Percentiles rank a stretch among this genome's conserved stretches.
phyloP scores from a whole-genome alignment of 2,797 vertebrate species.

The Avahi laniger region DNA sequence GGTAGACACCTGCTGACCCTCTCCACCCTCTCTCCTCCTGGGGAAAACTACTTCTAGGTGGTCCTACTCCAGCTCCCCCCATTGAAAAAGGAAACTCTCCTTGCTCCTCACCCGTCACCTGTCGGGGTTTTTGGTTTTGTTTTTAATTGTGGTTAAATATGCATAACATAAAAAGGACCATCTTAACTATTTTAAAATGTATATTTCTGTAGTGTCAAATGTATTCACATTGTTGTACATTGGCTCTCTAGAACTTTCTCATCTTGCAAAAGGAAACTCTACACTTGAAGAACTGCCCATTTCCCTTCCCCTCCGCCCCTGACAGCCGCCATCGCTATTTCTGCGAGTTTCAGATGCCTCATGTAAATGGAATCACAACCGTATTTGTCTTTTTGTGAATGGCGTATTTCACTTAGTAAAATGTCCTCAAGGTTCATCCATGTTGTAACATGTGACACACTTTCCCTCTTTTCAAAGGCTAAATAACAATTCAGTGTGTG shows the following conservation, averaged over 20 bases:
- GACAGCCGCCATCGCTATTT: not conserved
- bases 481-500: not conserved
- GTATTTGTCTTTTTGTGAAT: not conserved
- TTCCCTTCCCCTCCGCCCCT: accelerated
- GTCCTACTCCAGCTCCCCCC: not conserved
- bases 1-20: not conserved
- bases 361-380: not conserved
- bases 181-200: not conserved
- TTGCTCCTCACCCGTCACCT: not conserved
- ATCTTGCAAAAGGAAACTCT: not conserved
- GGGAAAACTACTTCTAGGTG: not conserved
- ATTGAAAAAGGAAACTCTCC: not conserved
- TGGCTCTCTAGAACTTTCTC: not conserved
- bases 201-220: not conserved
- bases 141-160: not conserved
- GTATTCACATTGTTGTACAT: not conserved
- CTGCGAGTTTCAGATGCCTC: not conserved
- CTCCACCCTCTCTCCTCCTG: not conserved
- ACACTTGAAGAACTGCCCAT: not conserved
- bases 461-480: not conserved
- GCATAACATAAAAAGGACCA: not conserved
- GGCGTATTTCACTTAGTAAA: not conserved
- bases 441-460: not conserved
- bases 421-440: not conserved
- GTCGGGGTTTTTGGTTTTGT: not conserved